These are phyloP conservation scores for Myiopsitta monachus DNA, from an alignment of 2,113 vertebrate genomes.

Conservation along the genomic window DNA sequence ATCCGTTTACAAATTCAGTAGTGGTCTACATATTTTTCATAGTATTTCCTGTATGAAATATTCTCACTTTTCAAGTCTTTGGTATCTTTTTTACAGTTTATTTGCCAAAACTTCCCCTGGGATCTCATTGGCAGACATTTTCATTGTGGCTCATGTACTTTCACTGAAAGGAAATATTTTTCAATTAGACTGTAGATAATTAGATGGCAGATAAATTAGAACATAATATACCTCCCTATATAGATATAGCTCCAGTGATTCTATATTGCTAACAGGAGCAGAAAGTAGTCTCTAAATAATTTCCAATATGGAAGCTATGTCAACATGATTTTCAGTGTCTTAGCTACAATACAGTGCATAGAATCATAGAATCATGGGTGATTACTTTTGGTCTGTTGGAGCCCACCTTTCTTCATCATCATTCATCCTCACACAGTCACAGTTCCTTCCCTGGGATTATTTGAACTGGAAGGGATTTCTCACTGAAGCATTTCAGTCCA, in stretches of 20 bases:
- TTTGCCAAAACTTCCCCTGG: slow-evolving; percentile 39
- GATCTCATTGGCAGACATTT: slow-evolving; percentile 55
- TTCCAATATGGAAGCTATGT: background rate
- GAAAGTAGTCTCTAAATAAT: background rate
- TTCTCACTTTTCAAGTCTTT: slow-evolving; percentile 7
- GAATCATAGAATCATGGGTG: too few relatives aligned
- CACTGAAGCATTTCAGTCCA: background rate
- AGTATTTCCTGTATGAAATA: background rate
- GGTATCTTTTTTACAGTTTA: slow-evolving; percentile 45
- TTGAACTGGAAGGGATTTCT: background rate
- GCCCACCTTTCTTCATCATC: background rate
- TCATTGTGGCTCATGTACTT: slow-evolving; percentile 59
- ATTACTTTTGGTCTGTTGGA: background rate
- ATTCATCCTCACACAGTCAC: background rate
- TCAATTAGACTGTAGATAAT: slow-evolving; percentile 59
- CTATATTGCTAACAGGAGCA: background rate
- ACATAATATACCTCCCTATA: slow-evolving; percentile 10
- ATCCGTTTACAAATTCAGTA: background rate
- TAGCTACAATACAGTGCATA: background rate
- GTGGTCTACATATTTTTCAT: background rate
- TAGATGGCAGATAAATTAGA: slow-evolving; percentile 62
- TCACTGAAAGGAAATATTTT: slow-evolving; percentile 53
- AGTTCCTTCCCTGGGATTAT: background rate
- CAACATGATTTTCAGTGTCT: background rate
- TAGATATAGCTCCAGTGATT: background rate